phyloP scores from a whole-genome alignment of 1,140 invertebrate genomes.

The honey bee (Apis mellifera) region DNA sequence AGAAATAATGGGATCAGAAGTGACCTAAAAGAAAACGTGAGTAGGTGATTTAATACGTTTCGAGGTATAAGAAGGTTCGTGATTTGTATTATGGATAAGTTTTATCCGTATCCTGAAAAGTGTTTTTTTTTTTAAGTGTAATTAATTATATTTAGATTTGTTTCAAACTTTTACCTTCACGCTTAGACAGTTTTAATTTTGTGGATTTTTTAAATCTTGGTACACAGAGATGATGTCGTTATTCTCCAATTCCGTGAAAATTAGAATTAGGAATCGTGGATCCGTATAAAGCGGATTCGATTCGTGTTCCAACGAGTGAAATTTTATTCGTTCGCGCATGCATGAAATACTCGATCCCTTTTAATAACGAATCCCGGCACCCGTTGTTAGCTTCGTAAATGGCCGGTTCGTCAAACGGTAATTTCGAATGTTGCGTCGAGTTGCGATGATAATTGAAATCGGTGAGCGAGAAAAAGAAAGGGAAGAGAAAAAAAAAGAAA shows the following conservation, averaged over 20 bases:
- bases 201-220: no score
- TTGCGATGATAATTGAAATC: neutral
- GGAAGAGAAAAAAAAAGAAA: neutral
- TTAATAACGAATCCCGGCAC: conserved; percentile 25
- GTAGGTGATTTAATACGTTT: no score
- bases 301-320: conserved; percentile 6
- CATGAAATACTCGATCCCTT: conserved; percentile 18
- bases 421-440: neutral
- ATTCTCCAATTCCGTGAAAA: conserved; percentile 2
- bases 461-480: neutral
- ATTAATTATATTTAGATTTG: no score
- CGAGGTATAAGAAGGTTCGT: no score
- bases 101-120: no score
- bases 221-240: no score
- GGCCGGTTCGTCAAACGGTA: conserved; percentile 10
- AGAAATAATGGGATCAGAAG: no score
- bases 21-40: no score
- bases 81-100: no score
- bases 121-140: no score
- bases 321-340: conserved; percentile 28
- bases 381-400: conserved; percentile 4
- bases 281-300: conserved; percentile 13
- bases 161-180: no score
- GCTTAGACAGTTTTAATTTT: no score
- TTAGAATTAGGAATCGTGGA: neutral